These are phyloP conservation scores for Hyles euphorbiae DNA, from an alignment of 1,140 invertebrate species.

Conservation along the genomic window DNA sequence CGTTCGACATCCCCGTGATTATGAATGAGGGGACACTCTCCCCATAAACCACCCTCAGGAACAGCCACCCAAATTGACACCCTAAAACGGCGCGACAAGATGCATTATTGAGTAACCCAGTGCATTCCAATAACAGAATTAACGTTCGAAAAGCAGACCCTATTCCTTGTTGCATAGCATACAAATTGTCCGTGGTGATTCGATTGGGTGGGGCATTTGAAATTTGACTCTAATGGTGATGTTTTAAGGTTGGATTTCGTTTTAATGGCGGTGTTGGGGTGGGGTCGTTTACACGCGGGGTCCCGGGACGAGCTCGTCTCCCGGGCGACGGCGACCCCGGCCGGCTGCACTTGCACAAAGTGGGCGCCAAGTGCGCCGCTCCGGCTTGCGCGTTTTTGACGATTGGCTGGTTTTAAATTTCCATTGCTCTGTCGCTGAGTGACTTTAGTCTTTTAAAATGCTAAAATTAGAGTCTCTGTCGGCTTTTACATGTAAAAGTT, in stretches of 20 bases:
- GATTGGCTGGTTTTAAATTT: slow-evolving; percentile 17
- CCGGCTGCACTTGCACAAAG: slow-evolving; percentile 46
- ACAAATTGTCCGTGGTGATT: slow-evolving; percentile 46
- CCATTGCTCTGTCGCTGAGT: not conserved
- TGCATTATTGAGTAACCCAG: slow-evolving; percentile 13
- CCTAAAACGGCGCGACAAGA: slow-evolving; percentile 11
- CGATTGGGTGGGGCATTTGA: slow-evolving; percentile 13
- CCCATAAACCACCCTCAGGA: not conserved
- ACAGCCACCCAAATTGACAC: slow-evolving; percentile 1
- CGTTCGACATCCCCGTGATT: slow-evolving; percentile 57
- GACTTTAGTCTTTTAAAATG: too few relatives aligned
- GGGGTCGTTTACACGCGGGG: slow-evolving; percentile 40
- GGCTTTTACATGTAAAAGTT: too few relatives aligned
- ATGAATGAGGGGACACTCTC: slow-evolving; percentile 41
- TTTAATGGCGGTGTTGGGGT: not conserved
- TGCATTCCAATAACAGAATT: slow-evolving; percentile 50
- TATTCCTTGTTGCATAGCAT: slow-evolving; percentile 51
- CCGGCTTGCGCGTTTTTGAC: slow-evolving; percentile 6
- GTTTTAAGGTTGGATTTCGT: slow-evolving; percentile 26
- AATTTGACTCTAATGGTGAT: not conserved
- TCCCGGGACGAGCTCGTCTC: slow-evolving; percentile 57
- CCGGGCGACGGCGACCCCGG: slow-evolving; percentile 46
- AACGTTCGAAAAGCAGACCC: slow-evolving; percentile 55
- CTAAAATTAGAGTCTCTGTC: too few relatives aligned
- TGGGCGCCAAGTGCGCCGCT: slow-evolving; percentile 25